phyloP scores from a whole-genome alignment of 2,888 invertebrate genomes.

The Acanthopleura granulata region DNA sequence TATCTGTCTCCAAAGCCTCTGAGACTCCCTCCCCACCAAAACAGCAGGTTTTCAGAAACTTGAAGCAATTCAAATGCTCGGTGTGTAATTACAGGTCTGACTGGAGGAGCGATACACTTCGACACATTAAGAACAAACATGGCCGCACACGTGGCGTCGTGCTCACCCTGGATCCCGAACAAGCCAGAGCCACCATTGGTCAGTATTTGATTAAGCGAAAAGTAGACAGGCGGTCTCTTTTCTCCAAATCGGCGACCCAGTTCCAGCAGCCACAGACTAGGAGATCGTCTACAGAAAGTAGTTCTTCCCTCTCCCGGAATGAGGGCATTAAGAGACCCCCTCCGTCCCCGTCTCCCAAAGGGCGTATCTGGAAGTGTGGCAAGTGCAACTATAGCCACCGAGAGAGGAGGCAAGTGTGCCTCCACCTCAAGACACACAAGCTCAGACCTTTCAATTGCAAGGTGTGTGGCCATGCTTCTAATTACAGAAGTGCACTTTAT shows the following conservation, averaged over 20 bases:
- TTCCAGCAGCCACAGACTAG: neutral
- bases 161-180: slow-evolving; percentile 46
- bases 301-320: neutral
- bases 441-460: slow-evolving; percentile 62
- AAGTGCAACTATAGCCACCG: slow-evolving; percentile 80
- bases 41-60: neutral
- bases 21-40: neutral
- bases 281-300: neutral
- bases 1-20: neutral
- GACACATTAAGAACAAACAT: slow-evolving; percentile 82
- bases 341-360: slow-evolving; percentile 25
- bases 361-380: slow-evolving; percentile 81
- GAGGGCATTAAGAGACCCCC: neutral
- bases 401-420: slow-evolving; percentile 53
- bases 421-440: slow-evolving; percentile 56
- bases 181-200: neutral
- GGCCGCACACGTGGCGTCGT: slow-evolving; percentile 40
- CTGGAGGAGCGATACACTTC: slow-evolving; percentile 97
- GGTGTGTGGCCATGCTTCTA: slow-evolving; percentile 67
- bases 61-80: slow-evolving; percentile 88
- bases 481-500: slow-evolving; percentile 67
- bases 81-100: slow-evolving; percentile 93
- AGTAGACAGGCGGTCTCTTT: neutral
- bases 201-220: neutral
- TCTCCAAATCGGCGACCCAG: neutral